These are phyloP conservation scores for Omphaloscelis lunosa DNA, from an alignment of 2,888 invertebrate species.

Conservation along the genomic window DNA sequence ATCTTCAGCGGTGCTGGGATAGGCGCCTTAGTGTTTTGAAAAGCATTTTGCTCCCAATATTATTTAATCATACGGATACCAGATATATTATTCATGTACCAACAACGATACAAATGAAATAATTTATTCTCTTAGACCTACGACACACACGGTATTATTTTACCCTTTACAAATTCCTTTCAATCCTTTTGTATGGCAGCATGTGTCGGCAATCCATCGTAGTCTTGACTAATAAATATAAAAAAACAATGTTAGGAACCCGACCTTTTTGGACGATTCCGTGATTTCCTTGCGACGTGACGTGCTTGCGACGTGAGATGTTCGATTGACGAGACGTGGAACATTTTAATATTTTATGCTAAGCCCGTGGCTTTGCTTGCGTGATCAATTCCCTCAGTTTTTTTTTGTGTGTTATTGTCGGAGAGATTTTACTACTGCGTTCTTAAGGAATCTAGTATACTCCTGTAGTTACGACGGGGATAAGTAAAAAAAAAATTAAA, in stretches of 20 bases:
- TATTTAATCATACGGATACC: slow-evolving; percentile 13
- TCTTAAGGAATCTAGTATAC: no score
- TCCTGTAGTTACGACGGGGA: background rate
- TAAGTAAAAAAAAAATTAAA: background rate
- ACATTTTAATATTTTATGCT: slow-evolving; percentile 45
- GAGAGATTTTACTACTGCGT: background rate
- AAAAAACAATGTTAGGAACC: slow-evolving; percentile 52
- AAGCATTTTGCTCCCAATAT: background rate
- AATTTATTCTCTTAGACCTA: slow-evolving; percentile 36
- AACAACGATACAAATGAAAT: slow-evolving; percentile 35
- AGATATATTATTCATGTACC: slow-evolving; percentile 24
- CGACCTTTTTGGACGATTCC: slow-evolving; percentile 42
- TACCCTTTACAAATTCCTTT: slow-evolving; percentile 26
- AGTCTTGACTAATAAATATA: slow-evolving; percentile 53
- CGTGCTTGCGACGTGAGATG: slow-evolving; percentile 10
- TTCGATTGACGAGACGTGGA: slow-evolving; percentile 45
- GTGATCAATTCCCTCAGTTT: background rate
- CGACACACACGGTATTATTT: slow-evolving; percentile 27
- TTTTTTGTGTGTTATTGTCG: background rate
- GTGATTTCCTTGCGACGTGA: slow-evolving; percentile 54
- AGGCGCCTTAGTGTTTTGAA: background rate
- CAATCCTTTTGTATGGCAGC: slow-evolving; percentile 26
- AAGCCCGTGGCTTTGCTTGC: background rate
- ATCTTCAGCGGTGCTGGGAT: background rate
- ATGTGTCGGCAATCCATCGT: slow-evolving; percentile 40